Conservation (phyloP, 2,888 invertebrate species). For the Mylabris sibirica region DNA sequence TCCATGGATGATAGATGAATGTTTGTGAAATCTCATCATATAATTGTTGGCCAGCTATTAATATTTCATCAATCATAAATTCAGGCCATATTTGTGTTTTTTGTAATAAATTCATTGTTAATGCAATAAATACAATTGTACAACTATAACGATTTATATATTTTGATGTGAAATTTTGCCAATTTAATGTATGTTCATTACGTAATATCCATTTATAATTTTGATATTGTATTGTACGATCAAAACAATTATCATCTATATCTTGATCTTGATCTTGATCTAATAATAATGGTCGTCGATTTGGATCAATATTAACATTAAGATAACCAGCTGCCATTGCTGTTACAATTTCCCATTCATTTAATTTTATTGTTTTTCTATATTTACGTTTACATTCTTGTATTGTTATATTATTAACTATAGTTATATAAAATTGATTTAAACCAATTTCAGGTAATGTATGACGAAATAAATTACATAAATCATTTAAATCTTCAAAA, state of each 20-base stretch:
- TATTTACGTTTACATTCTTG: conserved; percentile 40
- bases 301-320: neutral
- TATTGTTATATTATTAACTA: conserved; percentile 39
- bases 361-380: neutral
- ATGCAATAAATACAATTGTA: conserved; percentile 65
- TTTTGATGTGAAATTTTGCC: neutral
- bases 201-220: conserved; percentile 60
- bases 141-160: conserved; percentile 41
- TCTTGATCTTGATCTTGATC: neutral
- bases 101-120: conserved; percentile 68
- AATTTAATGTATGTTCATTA: conserved; percentile 49
- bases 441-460: conserved; percentile 53
- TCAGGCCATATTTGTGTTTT: conserved; percentile 68
- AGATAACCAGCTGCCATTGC: neutral
- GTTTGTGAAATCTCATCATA: conserved; percentile 57
- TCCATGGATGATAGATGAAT: conserved; percentile 66
- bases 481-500: conserved; percentile 39
- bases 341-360: neutral
- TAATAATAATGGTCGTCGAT: neutral
- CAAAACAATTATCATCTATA: neutral
- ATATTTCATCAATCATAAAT: conserved; percentile 67
- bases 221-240: neutral
- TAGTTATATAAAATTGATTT: conserved; percentile 53
- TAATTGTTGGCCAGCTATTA: conserved; percentile 59
- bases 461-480: conserved; percentile 50